Base-by-base conservation (phyloP, 2,113 vertebrate species). In the Calonectris borealis region DNA sequence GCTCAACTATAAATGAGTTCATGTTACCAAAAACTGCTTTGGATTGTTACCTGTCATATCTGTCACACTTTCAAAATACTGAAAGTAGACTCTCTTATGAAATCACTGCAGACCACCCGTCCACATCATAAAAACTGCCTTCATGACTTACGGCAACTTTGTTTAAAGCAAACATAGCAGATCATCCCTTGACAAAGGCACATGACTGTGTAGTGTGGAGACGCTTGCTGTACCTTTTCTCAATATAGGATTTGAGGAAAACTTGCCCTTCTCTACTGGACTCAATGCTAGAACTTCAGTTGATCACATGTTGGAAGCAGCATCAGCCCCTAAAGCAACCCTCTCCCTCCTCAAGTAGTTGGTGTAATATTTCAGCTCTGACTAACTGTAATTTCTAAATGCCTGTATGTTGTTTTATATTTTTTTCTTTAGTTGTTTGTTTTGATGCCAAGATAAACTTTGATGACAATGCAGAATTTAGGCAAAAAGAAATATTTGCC, bases 391-490 rank as follows among this genome's bases (percentile, higher is more conserved):
- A 48, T 42, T 58, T 83, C 75, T 72, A 81, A 92, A 75, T 54
- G 21, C 34, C 29, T 83, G 3, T 34, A 21, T 79, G 65, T 54
- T 95, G 36, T 68, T 93, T 86, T 66, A 14, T 62, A 22, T 29
- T 29, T 88, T 92, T 77, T 96, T 88, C 78, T 96, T 60, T 88
- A 99, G 99, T 99, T 97, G 99, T 99, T 93, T 99, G 99, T 97
- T 99, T 99, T 93, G 99, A 99, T 97, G 99, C 99, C 86, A 99
- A 99, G 97, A 99, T 99, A 98, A 99, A 99, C 98, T 99, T 99
- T 82, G 99, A 99, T 69, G 99, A 99, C 98, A 99, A 99, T 4
- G 99, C 99, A 2, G 99, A 99, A 98, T 99, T 99, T 96, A 98
- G 99, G 79, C 99, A 99, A 98, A 99, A 99, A 97, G 98, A 98